These are phyloP conservation scores for Ptychobarbus kaznakovi DNA, from an alignment of 2,797 vertebrate species.

Conservation along the genomic window DNA sequence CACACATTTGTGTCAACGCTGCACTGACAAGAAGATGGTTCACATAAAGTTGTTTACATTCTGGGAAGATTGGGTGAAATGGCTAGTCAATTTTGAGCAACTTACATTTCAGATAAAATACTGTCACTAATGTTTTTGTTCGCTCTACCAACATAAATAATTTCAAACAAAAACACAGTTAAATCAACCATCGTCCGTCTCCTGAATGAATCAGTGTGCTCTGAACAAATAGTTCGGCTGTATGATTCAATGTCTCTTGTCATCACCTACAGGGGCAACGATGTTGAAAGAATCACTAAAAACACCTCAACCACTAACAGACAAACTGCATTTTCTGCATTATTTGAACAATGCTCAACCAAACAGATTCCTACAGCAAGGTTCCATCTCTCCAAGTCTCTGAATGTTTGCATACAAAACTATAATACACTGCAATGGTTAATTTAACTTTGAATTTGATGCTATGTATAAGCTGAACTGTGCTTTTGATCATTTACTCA, in stretches of 20 bases:
- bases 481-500: slow-evolving; percentile 58
- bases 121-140: not conserved
- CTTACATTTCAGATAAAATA: not conserved
- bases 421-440: slow-evolving; percentile 46
- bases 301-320: not conserved
- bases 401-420: slow-evolving; percentile 44
- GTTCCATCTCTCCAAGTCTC: slow-evolving; percentile 42
- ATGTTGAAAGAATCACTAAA: not conserved
- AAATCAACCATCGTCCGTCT: not conserved
- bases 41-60: slow-evolving; percentile 3
- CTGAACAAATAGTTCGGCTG: not conserved
- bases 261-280: not conserved
- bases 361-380: slow-evolving; percentile 56
- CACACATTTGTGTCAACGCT: not conserved
- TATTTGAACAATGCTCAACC: slow-evolving; percentile 46
- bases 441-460: slow-evolving; percentile 48
- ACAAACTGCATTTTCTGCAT: not conserved
- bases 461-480: slow-evolving; percentile 39
- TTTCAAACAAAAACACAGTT: not conserved
- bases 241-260: not conserved
- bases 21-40: not conserved
- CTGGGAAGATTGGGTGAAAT: not conserved
- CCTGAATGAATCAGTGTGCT: not conserved
- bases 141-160: not conserved
- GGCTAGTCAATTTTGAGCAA: not conserved